phyloP scores from a whole-genome alignment of 1,140 invertebrate genomes.

The Bombus superbus region DNA sequence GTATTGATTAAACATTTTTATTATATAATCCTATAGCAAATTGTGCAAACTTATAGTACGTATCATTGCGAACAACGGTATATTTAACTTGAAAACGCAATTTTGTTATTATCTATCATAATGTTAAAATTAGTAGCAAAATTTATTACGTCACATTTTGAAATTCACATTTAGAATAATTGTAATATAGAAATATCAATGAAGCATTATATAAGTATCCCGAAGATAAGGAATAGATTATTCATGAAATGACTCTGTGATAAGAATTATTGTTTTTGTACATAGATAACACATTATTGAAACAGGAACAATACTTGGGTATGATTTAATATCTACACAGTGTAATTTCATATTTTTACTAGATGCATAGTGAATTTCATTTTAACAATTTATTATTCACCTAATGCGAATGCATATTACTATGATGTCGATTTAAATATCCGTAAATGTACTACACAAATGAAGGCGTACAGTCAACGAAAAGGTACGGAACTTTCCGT shows the following conservation, averaged over 20 bases:
- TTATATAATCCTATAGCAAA: background rate
- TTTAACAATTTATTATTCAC: too few species aligned
- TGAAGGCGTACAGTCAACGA: too few species aligned
- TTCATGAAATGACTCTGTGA: background rate
- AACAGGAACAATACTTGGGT: background rate
- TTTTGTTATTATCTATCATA: background rate
- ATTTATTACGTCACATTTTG: background rate
- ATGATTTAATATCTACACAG: too few species aligned
- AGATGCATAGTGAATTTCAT: too few species aligned
- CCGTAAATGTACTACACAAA: too few species aligned
- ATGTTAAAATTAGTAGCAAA: background rate
- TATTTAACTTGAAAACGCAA: background rate
- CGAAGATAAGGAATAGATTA: background rate
- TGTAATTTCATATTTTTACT: too few species aligned
- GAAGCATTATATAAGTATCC: background rate
- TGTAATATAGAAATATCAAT: background rate
- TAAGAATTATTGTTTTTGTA: background rate
- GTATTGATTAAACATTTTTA: constrained; percentile 5
- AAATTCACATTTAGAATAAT: background rate
- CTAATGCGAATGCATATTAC: too few species aligned
- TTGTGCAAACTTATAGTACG: background rate
- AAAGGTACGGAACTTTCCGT: too few species aligned
- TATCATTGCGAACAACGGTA: background rate
- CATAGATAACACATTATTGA: background rate
- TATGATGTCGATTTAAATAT: too few species aligned